These are phyloP conservation scores for Nannobrachium achirus DNA, from an alignment of 2,113 vertebrate species.

Conservation along the genomic window DNA sequence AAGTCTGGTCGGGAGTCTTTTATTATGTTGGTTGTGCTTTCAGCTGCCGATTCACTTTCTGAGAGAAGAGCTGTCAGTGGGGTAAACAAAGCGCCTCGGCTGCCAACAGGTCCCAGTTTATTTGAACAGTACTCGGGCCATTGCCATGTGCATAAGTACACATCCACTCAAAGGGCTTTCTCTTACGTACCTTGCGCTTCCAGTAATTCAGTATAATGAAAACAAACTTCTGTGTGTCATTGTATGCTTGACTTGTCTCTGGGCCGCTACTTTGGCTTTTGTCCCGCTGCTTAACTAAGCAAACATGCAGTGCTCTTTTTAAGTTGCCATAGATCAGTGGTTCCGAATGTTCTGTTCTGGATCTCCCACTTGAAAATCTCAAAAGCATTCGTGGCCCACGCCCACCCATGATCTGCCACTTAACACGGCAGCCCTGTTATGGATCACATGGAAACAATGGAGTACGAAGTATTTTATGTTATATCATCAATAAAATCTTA, in stretches of 20 bases:
- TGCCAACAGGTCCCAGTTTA: conserved; percentile 60
- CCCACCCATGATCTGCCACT: too few species aligned
- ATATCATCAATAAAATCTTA: too few species aligned
- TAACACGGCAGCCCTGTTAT: too few species aligned
- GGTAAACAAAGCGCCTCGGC: conserved; percentile 41
- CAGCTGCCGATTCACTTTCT: conserved; percentile 7
- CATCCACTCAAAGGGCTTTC: conserved; percentile 29
- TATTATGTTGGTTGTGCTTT: conserved; percentile 11
- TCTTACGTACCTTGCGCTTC: conserved; percentile 43
- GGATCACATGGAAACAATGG: too few species aligned
- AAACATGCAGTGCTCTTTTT: conserved; percentile 13
- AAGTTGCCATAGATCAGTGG: not conserved
- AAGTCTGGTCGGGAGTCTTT: conserved; percentile 22
- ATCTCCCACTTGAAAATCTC: too few species aligned
- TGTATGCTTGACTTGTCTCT: conserved; percentile 11
- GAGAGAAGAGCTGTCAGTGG: conserved; percentile 36
- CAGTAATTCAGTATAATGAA: conserved; percentile 47
- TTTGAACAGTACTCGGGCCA: conserved; percentile 46
- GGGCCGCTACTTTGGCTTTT: not conserved
- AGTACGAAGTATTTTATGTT: too few species aligned
- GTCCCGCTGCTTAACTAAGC: not conserved
- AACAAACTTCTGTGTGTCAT: conserved; percentile 10
- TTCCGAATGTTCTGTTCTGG: not conserved
- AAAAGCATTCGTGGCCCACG: too few species aligned
- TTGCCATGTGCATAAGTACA: conserved; percentile 30